Evolutionary conservation across 2,797 vertebrate genomes (phyloP).

Genomic region (Xerus rutilus): DNA sequence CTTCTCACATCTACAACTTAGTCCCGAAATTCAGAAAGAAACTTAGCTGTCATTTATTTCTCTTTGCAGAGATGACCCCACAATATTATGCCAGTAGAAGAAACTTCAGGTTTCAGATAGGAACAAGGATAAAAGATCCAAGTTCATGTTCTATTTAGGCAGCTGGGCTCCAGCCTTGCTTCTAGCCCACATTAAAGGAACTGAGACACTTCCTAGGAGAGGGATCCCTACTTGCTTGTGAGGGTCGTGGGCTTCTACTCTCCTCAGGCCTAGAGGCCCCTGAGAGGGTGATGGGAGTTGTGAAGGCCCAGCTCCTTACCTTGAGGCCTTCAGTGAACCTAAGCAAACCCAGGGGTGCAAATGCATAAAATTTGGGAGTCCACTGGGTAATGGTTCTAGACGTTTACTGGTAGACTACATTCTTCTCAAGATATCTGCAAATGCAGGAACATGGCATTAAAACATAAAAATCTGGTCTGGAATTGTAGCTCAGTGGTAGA

Average conservation of each 20-base stretch:
- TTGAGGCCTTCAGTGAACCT: not conserved
- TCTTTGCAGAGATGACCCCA: not conserved
- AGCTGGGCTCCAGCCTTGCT: not conserved
- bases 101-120: not conserved
- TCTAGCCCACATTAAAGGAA: not conserved
- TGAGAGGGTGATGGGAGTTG: not conserved
- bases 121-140: not conserved
- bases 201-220: not conserved
- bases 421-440: not conserved
- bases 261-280: not conserved
- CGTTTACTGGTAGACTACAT: not conserved
- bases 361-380: rapidly evolving
- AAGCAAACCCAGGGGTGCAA: not conserved
- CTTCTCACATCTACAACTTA: not conserved
- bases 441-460: not conserved
- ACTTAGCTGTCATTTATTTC: not conserved
- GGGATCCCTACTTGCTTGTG: not conserved
- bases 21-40: constrained; percentile 9
- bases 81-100: not conserved
- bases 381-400: not conserved
- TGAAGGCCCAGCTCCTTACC: not conserved
- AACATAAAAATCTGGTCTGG: not conserved
- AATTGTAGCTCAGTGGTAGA: no score
- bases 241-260: not conserved
- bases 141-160: not conserved